These are phyloP conservation scores for Onychostoma macrolepis DNA, from an alignment of 2,113 vertebrate genomes.

Conservation along the genomic window DNA sequence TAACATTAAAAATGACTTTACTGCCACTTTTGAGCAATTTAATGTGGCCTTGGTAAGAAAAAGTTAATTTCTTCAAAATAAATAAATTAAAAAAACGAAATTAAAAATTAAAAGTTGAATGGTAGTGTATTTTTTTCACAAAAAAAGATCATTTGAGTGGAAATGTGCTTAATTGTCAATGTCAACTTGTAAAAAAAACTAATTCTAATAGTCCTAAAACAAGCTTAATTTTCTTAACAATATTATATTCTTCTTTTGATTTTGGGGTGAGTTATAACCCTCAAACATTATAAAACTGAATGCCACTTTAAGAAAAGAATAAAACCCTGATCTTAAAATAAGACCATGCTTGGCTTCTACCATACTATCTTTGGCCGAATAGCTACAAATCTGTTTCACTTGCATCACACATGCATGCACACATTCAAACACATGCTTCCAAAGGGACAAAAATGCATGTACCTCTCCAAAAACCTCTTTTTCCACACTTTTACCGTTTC, in stretches of 20 bases:
- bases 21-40: neutral
- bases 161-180: neutral
- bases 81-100: neutral
- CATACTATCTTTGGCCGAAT: neutral
- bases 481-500: constrained; percentile 17
- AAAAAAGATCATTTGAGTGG: too few relatives aligned
- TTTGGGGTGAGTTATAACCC: neutral
- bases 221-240: neutral
- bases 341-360: neutral
- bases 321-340: neutral
- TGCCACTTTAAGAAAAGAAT: neutral
- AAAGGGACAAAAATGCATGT: neutral
- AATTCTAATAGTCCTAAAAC: neutral
- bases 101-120: too few relatives aligned
- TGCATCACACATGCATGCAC: constrained; percentile 27
- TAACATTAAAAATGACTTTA: neutral
- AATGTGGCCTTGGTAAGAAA: neutral
- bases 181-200: neutral
- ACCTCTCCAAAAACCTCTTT: constrained; percentile 9
- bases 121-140: neutral
- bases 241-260: neutral
- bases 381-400: constrained; percentile 20
- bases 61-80: neutral
- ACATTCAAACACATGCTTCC: neutral
- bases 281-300: neutral